These are phyloP conservation scores for Drosophila micromelanica DNA, from an alignment of 1,140 invertebrate genomes.

Conservation along the genomic window DNA sequence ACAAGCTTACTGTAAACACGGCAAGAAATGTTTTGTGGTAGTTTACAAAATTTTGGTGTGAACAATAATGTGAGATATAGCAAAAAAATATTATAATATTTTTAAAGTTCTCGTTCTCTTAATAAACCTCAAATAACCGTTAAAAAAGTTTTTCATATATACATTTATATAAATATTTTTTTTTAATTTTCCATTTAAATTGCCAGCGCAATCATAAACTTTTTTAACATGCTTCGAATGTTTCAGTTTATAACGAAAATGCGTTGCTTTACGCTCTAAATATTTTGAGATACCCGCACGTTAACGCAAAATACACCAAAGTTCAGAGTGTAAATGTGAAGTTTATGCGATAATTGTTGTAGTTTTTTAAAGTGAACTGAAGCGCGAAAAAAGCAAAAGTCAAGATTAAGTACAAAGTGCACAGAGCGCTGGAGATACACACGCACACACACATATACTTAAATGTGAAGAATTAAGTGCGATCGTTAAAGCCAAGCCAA, in stretches of 20 bases:
- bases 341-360: slow-evolving; percentile 43
- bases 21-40: neutral
- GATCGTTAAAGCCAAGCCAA: slow-evolving; percentile 4
- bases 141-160: neutral
- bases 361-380: slow-evolving; percentile 8
- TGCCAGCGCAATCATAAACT: neutral
- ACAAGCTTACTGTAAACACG: neutral
- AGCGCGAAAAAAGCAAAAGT: slow-evolving; percentile 17
- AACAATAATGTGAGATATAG: neutral
- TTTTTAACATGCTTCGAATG: slow-evolving; percentile 70
- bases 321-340: slow-evolving; percentile 76
- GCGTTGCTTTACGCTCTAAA: slow-evolving; percentile 73
- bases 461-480: neutral
- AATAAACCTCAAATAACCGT: too few species aligned
- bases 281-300: slow-evolving; percentile 56
- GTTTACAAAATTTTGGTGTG: neutral
- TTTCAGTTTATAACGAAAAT: slow-evolving; percentile 55
- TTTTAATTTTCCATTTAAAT: neutral
- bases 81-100: too few species aligned
- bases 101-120: too few species aligned
- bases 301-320: slow-evolving; percentile 29
- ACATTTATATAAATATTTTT: neutral
- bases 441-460: neutral
- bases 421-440: slow-evolving; percentile 4
- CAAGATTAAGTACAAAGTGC: slow-evolving; percentile 31